Percentiles rank a stretch among this genome's conserved stretches.
Conservation (phyloP, 2,797 vertebrate species). For the Coregonus suidteri region DNA sequence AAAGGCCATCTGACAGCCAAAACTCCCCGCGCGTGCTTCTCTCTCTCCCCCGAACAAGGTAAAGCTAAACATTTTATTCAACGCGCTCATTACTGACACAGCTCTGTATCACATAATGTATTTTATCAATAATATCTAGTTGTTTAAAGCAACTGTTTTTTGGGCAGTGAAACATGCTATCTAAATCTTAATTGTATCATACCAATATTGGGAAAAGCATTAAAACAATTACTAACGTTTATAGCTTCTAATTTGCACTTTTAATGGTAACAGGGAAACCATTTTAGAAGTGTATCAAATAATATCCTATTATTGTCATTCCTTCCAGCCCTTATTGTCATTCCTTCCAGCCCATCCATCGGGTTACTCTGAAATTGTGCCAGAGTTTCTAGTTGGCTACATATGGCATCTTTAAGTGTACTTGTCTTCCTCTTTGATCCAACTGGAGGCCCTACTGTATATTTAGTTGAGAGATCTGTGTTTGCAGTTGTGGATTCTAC, state of each 20-base stretch:
- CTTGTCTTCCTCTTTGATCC: slow-evolving; percentile 36
- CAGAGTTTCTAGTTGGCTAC: slow-evolving; percentile 4
- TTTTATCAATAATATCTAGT: not conserved
- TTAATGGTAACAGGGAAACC: not conserved
- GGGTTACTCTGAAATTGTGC: slow-evolving; percentile 13
- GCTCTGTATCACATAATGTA: not conserved
- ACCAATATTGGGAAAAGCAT: too few relatives aligned
- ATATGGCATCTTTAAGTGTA: slow-evolving; percentile 37
- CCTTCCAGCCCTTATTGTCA: not conserved
- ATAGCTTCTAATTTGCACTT: not conserved
- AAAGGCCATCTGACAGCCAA: slow-evolving; percentile 66
- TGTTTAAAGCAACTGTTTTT: too few relatives aligned
- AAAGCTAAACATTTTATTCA: not conserved
- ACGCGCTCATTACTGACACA: slow-evolving; percentile 8
- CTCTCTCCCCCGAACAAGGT: slow-evolving; percentile 70
- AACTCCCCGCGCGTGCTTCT: slow-evolving; percentile 60
- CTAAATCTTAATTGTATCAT: not conserved
- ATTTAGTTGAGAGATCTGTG: slow-evolving; percentile 34
- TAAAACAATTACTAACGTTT: too few relatives aligned
- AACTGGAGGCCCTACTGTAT: slow-evolving; percentile 20
- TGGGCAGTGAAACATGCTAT: too few relatives aligned
- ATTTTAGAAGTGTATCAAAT: not conserved
- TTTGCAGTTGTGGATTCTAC: slow-evolving; percentile 56
- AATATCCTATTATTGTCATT: not conserved
- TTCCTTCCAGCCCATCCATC: not conserved